These are phyloP conservation scores for Ectemnius lituratus DNA, from an alignment of 2,888 invertebrate species.

Conservation along the genomic window DNA sequence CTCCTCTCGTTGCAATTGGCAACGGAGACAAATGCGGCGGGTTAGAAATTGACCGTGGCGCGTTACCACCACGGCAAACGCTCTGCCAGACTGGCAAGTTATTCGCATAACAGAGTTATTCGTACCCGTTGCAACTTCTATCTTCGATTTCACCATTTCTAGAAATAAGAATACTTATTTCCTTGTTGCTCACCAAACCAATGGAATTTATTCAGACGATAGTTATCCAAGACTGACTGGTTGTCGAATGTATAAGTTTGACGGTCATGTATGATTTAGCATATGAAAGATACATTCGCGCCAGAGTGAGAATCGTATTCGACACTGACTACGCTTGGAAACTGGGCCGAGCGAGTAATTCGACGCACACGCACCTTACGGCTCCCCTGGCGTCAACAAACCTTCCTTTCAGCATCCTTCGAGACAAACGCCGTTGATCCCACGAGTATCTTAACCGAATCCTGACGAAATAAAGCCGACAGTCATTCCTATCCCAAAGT, in stretches of 20 bases:
- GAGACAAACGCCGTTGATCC: background rate
- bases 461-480: no score
- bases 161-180: no score
- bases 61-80: constrained; percentile 47
- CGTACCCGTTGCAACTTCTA: background rate
- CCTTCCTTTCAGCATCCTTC: constrained; percentile 17
- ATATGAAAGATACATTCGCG: constrained; percentile 49
- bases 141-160: no score
- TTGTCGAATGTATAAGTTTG: background rate
- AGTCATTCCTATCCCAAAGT: no score
- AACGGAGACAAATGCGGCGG: constrained; percentile 74
- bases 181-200: no score
- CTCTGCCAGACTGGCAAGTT: background rate
- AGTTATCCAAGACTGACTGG: constrained; percentile 5
- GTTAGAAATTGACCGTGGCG: constrained; percentile 73
- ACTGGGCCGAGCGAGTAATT: constrained; percentile 30
- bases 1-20: constrained; percentile 67
- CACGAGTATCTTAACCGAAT: background rate
- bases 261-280: constrained; percentile 37
- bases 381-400: background rate
- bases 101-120: constrained; percentile 5
- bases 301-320: constrained; percentile 37
- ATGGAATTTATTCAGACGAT: no score
- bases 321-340: background rate
- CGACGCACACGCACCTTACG: constrained; percentile 31